Evolutionary conservation across 1,140 invertebrate species (phyloP).

Genomic region (Heliconius melpomene): DNA sequence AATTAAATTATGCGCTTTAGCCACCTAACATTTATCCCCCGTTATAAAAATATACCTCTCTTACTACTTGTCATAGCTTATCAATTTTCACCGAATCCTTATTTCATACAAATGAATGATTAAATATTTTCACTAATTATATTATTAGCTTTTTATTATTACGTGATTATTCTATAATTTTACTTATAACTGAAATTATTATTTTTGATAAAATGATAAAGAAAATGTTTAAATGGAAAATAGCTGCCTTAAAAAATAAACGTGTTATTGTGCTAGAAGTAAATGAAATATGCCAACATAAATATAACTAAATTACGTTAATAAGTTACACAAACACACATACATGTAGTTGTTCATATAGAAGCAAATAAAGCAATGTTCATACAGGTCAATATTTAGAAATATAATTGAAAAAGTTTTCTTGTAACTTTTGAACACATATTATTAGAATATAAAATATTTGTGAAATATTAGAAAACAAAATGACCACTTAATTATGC

Average conservation of each 20-base stretch:
- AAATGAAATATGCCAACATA: constrained; percentile 10
- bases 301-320: constrained; percentile 23
- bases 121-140: background rate
- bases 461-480: no score
- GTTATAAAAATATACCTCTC: constrained; percentile 69
- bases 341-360: background rate
- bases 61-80: constrained; percentile 22
- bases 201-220: background rate
- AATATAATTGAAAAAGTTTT: no score
- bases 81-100: constrained; percentile 12
- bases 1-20: constrained; percentile 57
- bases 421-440: no score
- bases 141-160: background rate
- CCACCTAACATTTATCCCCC: constrained; percentile 67
- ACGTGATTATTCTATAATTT: background rate
- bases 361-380: no score
- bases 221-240: background rate
- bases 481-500: no score
- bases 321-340: constrained; percentile 21
- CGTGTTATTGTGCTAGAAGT: constrained; percentile 19
- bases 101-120: constrained; percentile 18
- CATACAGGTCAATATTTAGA: no score
- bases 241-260: constrained; percentile 23
- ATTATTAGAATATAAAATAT: no score
- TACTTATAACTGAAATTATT: background rate